phyloP scores from a whole-genome alignment of 1,140 invertebrate species.

The Periplaneta americana region DNA sequence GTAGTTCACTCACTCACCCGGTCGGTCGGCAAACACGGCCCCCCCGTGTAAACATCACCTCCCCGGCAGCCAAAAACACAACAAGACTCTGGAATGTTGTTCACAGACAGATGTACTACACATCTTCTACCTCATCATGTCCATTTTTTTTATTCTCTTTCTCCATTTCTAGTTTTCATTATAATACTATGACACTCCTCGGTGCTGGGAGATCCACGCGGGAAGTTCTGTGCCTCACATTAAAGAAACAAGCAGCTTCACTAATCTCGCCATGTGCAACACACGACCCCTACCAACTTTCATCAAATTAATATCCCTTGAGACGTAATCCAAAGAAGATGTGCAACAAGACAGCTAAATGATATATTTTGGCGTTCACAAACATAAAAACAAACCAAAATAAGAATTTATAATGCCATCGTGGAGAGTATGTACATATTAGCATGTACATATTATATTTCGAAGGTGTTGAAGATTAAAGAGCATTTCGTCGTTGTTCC shows the following conservation, averaged over 20 bases:
- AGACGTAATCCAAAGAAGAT: too few relatives aligned
- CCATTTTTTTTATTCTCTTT: neutral
- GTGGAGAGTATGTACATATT: too few relatives aligned
- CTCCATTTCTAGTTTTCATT: neutral
- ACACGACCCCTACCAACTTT: too few relatives aligned
- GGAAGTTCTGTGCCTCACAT: neutral
- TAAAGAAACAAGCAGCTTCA: neutral
- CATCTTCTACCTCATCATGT: neutral
- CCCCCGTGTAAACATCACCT: neutral
- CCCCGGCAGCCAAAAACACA: neutral
- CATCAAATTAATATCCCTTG: too few relatives aligned
- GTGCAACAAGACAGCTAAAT: too few relatives aligned
- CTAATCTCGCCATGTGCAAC: neutral
- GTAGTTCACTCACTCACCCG: neutral
- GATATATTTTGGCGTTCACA: too few relatives aligned
- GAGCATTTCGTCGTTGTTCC: too few relatives aligned
- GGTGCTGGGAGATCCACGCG: neutral
- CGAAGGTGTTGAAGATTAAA: too few relatives aligned
- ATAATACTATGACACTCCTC: neutral
- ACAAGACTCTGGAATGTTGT: neutral
- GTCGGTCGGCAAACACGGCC: neutral
- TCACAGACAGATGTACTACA: neutral
- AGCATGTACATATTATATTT: too few relatives aligned
- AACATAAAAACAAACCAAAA: too few relatives aligned
- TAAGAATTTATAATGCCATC: too few relatives aligned